These are phyloP conservation scores for Actinemys pallida DNA, from an alignment of 2,113 vertebrate species.

Conservation along the genomic window DNA sequence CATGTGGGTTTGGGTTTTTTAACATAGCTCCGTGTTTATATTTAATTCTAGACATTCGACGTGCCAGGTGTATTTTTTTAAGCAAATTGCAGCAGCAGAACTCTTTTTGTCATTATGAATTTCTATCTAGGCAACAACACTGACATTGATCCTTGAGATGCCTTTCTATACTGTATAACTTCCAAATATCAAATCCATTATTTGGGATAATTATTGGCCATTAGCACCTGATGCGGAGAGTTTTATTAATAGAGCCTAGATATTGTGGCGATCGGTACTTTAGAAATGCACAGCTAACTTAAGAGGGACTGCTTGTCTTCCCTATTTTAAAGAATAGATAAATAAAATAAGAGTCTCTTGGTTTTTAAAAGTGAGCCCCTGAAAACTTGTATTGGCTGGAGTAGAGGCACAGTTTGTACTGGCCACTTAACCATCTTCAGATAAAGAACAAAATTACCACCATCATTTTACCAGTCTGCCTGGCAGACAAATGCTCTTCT, in stretches of 20 bases:
- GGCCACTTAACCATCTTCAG: slow-evolving; percentile 37
- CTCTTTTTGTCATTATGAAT: slow-evolving; percentile 51
- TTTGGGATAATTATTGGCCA: slow-evolving; percentile 68
- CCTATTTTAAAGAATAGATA: slow-evolving; percentile 29
- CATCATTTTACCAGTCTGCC: slow-evolving; percentile 9
- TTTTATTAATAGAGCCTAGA: slow-evolving; percentile 72
- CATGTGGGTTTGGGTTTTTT: background rate
- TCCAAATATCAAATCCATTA: slow-evolving; percentile 60
- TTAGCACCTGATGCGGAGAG: slow-evolving; percentile 58
- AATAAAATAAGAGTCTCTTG: slow-evolving; percentile 35
- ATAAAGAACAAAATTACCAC: slow-evolving; percentile 7
- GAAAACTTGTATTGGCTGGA: slow-evolving; percentile 51
- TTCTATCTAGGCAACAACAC: slow-evolving; percentile 3
- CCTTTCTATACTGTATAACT: slow-evolving; percentile 53
- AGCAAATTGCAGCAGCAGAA: slow-evolving; percentile 39
- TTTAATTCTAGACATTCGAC: background rate
- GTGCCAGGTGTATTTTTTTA: slow-evolving; percentile 35
- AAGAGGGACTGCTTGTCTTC: background rate
- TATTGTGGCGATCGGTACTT: slow-evolving; percentile 54
- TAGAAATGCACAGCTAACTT: slow-evolving; percentile 71
- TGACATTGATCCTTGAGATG: slow-evolving; percentile 26
- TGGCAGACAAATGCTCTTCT: background rate
- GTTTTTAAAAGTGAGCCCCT: slow-evolving; percentile 44
- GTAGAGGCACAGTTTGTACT: slow-evolving; percentile 35
- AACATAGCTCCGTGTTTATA: background rate